Evolutionary conservation across 2,113 vertebrate species (phyloP).

Genomic region (Gorsachius goisagi): DNA sequence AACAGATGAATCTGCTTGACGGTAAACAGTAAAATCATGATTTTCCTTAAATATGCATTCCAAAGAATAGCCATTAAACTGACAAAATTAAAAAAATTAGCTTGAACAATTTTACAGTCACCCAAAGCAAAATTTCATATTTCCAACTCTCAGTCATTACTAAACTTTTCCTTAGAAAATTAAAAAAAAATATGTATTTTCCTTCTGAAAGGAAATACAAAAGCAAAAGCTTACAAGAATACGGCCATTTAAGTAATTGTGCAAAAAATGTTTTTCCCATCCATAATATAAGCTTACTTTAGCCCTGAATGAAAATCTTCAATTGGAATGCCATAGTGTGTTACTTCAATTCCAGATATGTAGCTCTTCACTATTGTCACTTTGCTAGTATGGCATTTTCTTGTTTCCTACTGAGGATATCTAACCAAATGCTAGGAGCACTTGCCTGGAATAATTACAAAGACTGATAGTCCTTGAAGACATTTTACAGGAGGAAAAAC

Average conservation of each 20-base stretch:
- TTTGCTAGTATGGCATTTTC: background rate
- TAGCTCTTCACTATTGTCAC: background rate
- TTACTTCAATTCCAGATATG: background rate
- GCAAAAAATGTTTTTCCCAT: background rate
- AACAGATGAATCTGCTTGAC: background rate
- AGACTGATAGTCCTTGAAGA: background rate
- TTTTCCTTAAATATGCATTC: background rate
- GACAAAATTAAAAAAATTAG: background rate
- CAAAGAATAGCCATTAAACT: background rate
- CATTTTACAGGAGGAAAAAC: background rate
- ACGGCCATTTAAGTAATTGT: background rate
- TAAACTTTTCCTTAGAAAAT: background rate
- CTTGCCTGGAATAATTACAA: background rate
- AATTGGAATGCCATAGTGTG: background rate
- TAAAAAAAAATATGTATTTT: background rate
- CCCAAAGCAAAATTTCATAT: background rate
- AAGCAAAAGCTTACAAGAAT: background rate
- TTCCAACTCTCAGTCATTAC: background rate
- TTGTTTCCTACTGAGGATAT: background rate
- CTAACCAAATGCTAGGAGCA: background rate
- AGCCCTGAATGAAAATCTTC: slow-evolving; percentile 2
- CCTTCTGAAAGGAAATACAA: background rate
- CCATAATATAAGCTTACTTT: background rate
- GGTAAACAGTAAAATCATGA: background rate
- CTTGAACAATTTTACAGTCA: background rate